Percentiles rank a stretch among this genome's conserved stretches.
phyloP scores from a whole-genome alignment of 2,797 vertebrate genomes.

The Pseudochromis fuscus region DNA sequence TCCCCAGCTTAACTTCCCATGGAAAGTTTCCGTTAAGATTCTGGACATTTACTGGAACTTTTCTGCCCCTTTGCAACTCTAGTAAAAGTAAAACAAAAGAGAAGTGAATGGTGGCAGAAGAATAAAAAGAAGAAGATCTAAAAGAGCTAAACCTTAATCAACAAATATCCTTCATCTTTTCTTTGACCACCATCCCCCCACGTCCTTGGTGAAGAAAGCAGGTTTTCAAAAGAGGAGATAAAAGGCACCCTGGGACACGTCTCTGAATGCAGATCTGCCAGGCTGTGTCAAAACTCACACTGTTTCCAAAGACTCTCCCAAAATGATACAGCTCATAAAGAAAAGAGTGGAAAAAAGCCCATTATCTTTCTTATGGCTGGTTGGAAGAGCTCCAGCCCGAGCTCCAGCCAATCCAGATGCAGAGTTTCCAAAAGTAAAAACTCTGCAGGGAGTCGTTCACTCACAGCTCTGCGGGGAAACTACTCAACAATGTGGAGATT shows the following conservation, averaged over 20 bases:
- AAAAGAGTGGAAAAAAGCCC: slow-evolving; percentile 48
- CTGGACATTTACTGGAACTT: too few species aligned
- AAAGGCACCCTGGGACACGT: slow-evolving; percentile 20
- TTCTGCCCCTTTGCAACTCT: too few species aligned
- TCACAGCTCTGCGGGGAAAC: slow-evolving; percentile 26
- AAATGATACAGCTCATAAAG: slow-evolving; percentile 51
- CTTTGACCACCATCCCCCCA: slow-evolving; percentile 11
- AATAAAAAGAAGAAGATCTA: not conserved
- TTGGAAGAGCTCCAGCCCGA: slow-evolving; percentile 48
- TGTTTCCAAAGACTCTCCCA: slow-evolving; percentile 40
- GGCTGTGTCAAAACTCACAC: slow-evolving; percentile 41
- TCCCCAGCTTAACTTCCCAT: too few species aligned
- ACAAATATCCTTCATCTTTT: slow-evolving; percentile 11
- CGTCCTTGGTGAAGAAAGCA: slow-evolving; percentile 31
- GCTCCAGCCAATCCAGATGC: slow-evolving; percentile 20
- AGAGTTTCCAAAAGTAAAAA: slow-evolving; percentile 45
- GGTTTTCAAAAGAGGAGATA: slow-evolving; percentile 11
- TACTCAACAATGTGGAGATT: slow-evolving; percentile 33
- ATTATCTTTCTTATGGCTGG: slow-evolving; percentile 56
- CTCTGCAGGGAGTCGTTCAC: slow-evolving; percentile 45
- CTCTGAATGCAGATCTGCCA: slow-evolving; percentile 52
- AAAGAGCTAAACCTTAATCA: slow-evolving; percentile 11
- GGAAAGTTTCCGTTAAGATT: too few species aligned
- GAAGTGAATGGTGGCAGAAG: not conserved
- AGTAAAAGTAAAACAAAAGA: not conserved